Percentiles rank a stretch among this genome's conserved stretches.
Conservation (phyloP, 2,797 vertebrate genomes). For the Gallinago nigripennis region DNA sequence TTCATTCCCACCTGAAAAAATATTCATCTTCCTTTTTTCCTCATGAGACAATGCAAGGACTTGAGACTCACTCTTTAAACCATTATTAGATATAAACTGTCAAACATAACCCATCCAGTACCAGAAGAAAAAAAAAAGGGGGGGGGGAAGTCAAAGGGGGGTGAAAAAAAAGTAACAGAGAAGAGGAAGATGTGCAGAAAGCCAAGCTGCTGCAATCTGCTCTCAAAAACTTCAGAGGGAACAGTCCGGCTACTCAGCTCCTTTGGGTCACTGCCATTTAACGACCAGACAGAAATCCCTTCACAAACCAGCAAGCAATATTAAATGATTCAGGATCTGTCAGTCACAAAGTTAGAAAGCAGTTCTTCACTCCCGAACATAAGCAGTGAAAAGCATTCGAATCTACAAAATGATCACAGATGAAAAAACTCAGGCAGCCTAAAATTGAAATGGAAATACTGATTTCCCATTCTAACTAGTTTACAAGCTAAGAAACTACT, state of each 20-base stretch:
- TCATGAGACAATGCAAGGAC: background rate
- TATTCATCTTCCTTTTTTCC: background rate
- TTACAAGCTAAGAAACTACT: background rate
- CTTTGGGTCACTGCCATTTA: background rate
- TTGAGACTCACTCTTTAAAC: background rate
- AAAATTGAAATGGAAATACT: background rate
- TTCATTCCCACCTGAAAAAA: background rate
- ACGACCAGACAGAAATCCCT: background rate
- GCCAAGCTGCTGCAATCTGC: background rate
- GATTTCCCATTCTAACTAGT: background rate
- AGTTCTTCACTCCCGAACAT: background rate
- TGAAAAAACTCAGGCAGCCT: background rate
- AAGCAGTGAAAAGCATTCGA: background rate
- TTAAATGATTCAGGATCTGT: background rate
- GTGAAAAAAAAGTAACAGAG: background rate
- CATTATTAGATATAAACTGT: background rate
- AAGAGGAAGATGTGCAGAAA: background rate
- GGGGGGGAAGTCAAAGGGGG: no score
- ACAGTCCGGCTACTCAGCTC: background rate
- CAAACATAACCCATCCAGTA: background rate
- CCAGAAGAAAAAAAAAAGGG: rapidly evolving
- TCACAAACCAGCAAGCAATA: background rate
- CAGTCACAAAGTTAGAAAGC: background rate
- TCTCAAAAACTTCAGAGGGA: background rate
- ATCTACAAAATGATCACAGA: background rate